Evolutionary conservation across 2,113 vertebrate genomes (phyloP).

Genomic region (Perognathus longimembris): DNA sequence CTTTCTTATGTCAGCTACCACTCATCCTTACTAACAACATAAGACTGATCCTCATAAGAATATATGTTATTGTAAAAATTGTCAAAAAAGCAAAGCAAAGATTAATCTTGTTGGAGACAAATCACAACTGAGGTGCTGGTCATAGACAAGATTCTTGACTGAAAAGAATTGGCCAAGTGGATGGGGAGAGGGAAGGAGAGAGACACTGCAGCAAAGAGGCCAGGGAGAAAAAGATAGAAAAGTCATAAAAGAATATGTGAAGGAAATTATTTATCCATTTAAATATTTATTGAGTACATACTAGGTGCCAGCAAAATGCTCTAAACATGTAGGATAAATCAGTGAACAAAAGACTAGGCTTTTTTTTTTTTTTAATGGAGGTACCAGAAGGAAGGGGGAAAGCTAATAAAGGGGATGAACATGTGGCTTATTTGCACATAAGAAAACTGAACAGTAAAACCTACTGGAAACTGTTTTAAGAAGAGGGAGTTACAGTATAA

Average conservation of each 20-base stretch:
- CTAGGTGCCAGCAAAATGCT: too few relatives aligned
- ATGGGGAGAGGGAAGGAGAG: neutral
- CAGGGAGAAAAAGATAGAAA: neutral
- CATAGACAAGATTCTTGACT: neutral
- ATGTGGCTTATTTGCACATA: too few relatives aligned
- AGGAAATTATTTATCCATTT: neutral
- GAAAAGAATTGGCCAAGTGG: neutral
- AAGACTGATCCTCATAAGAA: conserved; percentile 26
- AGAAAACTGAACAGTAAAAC: too few relatives aligned
- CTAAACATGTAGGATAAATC: neutral
- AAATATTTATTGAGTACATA: neutral
- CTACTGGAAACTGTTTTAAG: too few relatives aligned
- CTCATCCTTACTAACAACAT: conserved; percentile 39
- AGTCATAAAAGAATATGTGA: neutral
- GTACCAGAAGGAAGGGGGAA: too few relatives aligned
- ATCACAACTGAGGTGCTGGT: neutral
- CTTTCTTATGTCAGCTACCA: neutral
- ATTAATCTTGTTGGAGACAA: neutral
- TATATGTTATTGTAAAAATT: neutral
- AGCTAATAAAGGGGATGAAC: too few relatives aligned
- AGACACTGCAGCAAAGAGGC: neutral
- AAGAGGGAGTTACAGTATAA: too few relatives aligned
- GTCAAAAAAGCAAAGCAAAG: neutral
- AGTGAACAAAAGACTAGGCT: neutral
- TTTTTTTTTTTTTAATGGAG: too few relatives aligned